Conservation (phyloP, 2,888 invertebrate species). For the Gastrophysa polygoni region DNA sequence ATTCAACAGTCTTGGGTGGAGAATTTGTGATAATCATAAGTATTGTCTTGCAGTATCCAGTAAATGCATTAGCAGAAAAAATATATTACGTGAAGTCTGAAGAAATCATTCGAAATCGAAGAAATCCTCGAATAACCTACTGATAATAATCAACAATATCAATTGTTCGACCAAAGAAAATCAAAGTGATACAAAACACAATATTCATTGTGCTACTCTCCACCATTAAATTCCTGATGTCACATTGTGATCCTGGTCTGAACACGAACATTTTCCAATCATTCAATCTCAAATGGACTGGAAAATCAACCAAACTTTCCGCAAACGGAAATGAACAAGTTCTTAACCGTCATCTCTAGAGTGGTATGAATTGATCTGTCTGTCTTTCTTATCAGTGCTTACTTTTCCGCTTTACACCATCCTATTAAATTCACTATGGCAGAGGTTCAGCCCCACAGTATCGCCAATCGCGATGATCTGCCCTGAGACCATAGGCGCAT, state of each 20-base stretch:
- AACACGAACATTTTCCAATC: slow-evolving; percentile 1
- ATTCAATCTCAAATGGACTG: neutral
- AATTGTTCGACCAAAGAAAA: no score
- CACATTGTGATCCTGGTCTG: neutral
- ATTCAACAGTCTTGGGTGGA: no score
- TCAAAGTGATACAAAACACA: no score
- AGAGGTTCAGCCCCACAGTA: slow-evolving; percentile 39
- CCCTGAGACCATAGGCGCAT: slow-evolving; percentile 21
- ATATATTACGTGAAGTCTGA: no score
- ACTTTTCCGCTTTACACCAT: slow-evolving; percentile 57
- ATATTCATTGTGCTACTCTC: no score
- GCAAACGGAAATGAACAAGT: slow-evolving; percentile 53
- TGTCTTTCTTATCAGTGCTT: slow-evolving; percentile 56
- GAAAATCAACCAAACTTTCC: slow-evolving; percentile 29
- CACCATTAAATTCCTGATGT: no score
- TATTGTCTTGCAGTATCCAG: no score
- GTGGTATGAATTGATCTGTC: slow-evolving; percentile 58
- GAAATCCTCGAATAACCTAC: no score
- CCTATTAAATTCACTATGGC: slow-evolving; percentile 54
- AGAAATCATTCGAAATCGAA: no score
- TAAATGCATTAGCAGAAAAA: no score
- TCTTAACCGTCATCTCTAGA: slow-evolving; percentile 55
- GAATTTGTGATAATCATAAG: no score
- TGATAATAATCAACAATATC: no score
- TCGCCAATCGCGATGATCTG: slow-evolving; percentile 25